phyloP scores from a whole-genome alignment of 1,140 invertebrate genomes.

The Bombus consobrinus region DNA sequence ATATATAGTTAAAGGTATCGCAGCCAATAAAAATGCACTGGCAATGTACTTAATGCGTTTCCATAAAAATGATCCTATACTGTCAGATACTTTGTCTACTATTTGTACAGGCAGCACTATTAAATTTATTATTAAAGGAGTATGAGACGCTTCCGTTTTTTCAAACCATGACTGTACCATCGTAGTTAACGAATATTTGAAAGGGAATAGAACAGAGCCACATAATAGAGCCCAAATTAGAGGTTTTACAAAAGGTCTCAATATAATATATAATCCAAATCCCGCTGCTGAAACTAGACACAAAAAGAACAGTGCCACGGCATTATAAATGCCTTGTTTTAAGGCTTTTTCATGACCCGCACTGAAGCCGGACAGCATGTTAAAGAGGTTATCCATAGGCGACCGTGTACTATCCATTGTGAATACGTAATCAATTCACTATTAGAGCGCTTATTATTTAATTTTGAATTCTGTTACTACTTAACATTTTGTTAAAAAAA shows the following conservation, averaged over 20 bases:
- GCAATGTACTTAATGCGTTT: constrained; percentile 85
- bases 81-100: constrained; percentile 88
- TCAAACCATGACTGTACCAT: constrained; percentile 89
- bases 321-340: constrained; percentile 94
- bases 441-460: constrained; percentile 17
- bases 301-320: constrained; percentile 88
- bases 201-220: constrained; percentile 94
- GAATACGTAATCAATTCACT: constrained; percentile 39
- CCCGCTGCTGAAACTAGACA: constrained; percentile 86
- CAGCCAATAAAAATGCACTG: constrained; percentile 66
- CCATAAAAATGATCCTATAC: constrained; percentile 86
- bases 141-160: constrained; percentile 84
- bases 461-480: constrained; percentile 18
- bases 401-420: constrained; percentile 70
- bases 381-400: constrained; percentile 81
- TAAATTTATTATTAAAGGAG: constrained; percentile 87
- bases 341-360: constrained; percentile 89
- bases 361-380: constrained; percentile 77
- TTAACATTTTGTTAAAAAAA: background rate
- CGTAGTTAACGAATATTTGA: constrained; percentile 90
- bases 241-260: constrained; percentile 96
- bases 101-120: constrained; percentile 89
- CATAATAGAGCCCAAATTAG: constrained; percentile 96
- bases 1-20: constrained; percentile 76
- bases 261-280: constrained; percentile 91